These are phyloP conservation scores for Lacerta bilineata DNA, from an alignment of 2,797 vertebrate species.

Conservation along the genomic window DNA sequence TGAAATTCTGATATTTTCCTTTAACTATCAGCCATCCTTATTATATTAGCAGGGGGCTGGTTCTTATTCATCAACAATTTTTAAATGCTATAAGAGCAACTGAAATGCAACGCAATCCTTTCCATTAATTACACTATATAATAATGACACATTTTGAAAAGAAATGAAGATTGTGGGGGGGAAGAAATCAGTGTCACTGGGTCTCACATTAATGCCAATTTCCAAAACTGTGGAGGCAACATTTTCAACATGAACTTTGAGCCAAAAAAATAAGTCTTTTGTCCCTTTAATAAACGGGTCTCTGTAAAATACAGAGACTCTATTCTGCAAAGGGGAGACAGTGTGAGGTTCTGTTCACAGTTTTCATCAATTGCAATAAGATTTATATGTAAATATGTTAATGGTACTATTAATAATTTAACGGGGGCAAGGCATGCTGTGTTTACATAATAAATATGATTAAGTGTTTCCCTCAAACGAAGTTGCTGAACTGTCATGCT, in stretches of 20 bases:
- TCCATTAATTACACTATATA: constrained; percentile 45
- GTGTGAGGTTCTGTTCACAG: constrained; percentile 62
- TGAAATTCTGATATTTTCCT: neutral
- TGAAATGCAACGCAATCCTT: neutral
- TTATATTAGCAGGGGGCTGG: neutral
- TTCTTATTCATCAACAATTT: neutral
- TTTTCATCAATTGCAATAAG: constrained; percentile 76
- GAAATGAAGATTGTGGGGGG: neutral
- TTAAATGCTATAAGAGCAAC: constrained; percentile 1
- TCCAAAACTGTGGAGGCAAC: constrained; percentile 68
- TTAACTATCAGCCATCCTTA: constrained; percentile 4
- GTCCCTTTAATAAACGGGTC: constrained; percentile 69
- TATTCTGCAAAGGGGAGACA: constrained; percentile 70
- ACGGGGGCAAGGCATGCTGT: constrained; percentile 78
- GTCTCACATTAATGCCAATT: constrained; percentile 65
- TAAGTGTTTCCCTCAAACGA: constrained; percentile 78
- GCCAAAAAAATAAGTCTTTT: constrained; percentile 73
- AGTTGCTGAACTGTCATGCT: constrained; percentile 78
- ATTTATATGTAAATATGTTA: constrained; percentile 82
- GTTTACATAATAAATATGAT: constrained; percentile 82
- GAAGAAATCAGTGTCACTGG: constrained; percentile 38
- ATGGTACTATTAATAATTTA: constrained; percentile 81
- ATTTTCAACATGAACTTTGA: constrained; percentile 68
- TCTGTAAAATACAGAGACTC: constrained; percentile 65
- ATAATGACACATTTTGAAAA: constrained; percentile 58